These are phyloP conservation scores for Carduelis carduelis DNA, from an alignment of 2,797 vertebrate species.

Conservation along the genomic window DNA sequence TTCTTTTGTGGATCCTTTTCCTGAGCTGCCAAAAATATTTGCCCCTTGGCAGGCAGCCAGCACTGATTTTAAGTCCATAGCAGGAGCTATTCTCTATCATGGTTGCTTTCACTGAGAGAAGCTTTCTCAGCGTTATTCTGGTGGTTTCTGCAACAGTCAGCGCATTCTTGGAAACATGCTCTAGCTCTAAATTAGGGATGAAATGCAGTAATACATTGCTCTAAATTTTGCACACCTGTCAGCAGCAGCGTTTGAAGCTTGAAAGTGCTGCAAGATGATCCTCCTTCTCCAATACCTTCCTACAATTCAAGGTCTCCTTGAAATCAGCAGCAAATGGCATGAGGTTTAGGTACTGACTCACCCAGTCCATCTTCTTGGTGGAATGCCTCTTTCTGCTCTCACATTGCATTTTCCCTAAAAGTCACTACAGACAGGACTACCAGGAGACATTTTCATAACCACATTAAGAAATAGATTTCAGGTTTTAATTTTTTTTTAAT, in stretches of 20 bases:
- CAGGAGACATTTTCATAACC: not conserved
- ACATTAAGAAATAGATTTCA: not conserved
- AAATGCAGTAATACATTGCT: not conserved
- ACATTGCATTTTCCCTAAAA: not conserved
- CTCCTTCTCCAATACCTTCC: not conserved
- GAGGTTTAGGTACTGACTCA: not conserved
- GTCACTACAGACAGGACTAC: not conserved
- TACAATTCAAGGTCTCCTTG: conserved; percentile 11
- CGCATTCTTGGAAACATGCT: conserved; percentile 8
- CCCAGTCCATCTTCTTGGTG: not conserved
- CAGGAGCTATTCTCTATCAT: not conserved
- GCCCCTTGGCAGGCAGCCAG: conserved; percentile 32
- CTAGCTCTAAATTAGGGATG: conserved; percentile 38
- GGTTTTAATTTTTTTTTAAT: not conserved
- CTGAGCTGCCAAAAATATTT: conserved; percentile 29
- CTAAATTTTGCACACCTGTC: conserved; percentile 20
- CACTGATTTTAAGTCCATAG: conserved; percentile 27
- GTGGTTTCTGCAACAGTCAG: conserved; percentile 20
- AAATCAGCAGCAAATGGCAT: not conserved
- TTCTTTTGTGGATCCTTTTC: not conserved
- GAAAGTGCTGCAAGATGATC: conserved; percentile 19
- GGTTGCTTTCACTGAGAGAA: conserved; percentile 7
- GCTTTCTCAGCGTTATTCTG: conserved; percentile 23
- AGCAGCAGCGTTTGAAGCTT: not conserved
- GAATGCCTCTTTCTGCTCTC: not conserved